phyloP scores from a whole-genome alignment of 2,113 vertebrate genomes.

The Anguilla japonica region DNA sequence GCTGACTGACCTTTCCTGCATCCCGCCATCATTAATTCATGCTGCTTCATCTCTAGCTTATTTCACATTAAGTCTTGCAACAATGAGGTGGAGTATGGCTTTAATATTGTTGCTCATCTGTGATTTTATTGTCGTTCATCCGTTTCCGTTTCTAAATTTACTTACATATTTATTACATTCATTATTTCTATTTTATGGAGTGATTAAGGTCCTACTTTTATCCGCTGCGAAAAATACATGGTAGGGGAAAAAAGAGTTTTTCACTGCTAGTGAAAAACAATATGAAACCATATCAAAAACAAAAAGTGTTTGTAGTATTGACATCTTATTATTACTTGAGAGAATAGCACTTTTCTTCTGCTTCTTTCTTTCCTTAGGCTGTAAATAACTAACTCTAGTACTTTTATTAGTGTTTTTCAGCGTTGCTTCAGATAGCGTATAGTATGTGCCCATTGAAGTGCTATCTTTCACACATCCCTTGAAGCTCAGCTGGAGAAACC shows the following conservation, averaged over 20 bases:
- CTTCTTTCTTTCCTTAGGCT: not conserved
- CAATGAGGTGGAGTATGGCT: constrained; percentile 28
- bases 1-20: constrained; percentile 41
- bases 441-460: not conserved
- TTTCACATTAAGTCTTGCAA: constrained; percentile 46
- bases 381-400: not conserved
- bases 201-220: not conserved
- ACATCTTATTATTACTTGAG: not conserved
- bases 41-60: constrained; percentile 28
- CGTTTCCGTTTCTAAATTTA: not conserved
- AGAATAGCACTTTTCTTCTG: not conserved
- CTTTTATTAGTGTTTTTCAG: not conserved
- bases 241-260: not conserved
- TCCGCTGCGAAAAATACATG: not conserved
- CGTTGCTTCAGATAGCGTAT: not conserved
- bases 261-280: not conserved
- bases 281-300: not conserved
- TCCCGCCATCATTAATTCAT: constrained; percentile 41
- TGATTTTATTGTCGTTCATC: not conserved
- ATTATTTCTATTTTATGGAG: not conserved
- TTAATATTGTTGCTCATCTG: constrained; percentile 45
- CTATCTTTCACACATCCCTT: not conserved
- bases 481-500: not conserved
- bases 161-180: not conserved
- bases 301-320: not conserved